Conservation (phyloP, 1,140 invertebrate genomes). For the Drosophila kanapiae region DNA sequence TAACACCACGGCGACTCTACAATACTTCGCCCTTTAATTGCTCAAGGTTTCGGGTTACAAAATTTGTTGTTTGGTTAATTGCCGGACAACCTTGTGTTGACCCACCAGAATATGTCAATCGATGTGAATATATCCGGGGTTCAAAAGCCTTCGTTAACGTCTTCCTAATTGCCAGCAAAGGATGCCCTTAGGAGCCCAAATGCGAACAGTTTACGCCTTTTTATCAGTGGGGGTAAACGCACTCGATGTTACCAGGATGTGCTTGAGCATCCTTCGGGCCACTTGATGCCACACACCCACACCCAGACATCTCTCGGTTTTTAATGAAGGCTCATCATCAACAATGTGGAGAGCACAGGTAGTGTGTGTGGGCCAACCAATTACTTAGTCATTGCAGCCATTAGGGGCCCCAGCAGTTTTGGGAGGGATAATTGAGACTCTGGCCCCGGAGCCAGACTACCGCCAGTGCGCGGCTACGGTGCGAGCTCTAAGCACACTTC, state of each 20-base stretch:
- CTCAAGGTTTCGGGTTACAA: slow-evolving; percentile 31
- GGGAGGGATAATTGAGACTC: slow-evolving; percentile 25
- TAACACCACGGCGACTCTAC: background rate
- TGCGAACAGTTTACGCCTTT: slow-evolving; percentile 49
- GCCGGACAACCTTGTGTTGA: slow-evolving; percentile 17
- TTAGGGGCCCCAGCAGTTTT: slow-evolving; percentile 19
- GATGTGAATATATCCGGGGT: slow-evolving; percentile 16
- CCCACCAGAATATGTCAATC: slow-evolving; percentile 37
- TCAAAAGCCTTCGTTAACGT: slow-evolving; percentile 30
- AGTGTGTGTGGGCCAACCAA: slow-evolving; percentile 29
- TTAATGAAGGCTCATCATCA: slow-evolving; percentile 77
- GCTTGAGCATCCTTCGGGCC: slow-evolving; percentile 56
- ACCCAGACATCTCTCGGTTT: slow-evolving; percentile 34
- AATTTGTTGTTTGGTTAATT: slow-evolving; percentile 32
- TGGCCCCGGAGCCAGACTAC: slow-evolving; percentile 7
- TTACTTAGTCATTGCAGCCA: slow-evolving; percentile 45
- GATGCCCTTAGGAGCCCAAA: slow-evolving; percentile 8
- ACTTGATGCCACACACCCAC: slow-evolving; percentile 53
- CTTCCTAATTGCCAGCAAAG: slow-evolving; percentile 16
- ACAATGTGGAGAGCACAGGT: slow-evolving; percentile 45
- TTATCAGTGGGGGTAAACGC: slow-evolving; percentile 37
- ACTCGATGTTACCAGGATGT: slow-evolving; percentile 48
- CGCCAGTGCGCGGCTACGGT: slow-evolving; percentile 21
- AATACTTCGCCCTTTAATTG: slow-evolving; percentile 16
- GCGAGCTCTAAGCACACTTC: background rate